Percentiles rank a stretch among this genome's conserved stretches.
These are phyloP conservation scores for Candidula unifasciata DNA, from an alignment of 2,888 invertebrate genomes.

Conservation along the genomic window DNA sequence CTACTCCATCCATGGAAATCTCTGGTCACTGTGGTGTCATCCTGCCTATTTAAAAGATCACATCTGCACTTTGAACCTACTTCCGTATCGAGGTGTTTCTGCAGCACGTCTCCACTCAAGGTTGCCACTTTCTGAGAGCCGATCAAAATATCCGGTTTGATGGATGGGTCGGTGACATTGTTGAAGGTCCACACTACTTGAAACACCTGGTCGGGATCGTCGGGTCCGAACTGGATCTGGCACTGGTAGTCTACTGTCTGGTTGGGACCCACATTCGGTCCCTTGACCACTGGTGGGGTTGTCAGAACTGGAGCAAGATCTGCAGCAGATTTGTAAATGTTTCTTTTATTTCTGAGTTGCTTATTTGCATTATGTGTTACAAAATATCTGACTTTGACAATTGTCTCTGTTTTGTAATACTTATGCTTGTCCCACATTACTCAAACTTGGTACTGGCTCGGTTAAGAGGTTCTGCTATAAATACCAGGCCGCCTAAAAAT, in stretches of 20 bases:
- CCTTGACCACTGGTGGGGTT: background rate
- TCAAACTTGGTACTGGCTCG: too few relatives aligned
- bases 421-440: too few relatives aligned
- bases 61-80: background rate
- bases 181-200: slow-evolving; percentile 1
- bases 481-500: too few relatives aligned
- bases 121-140: background rate
- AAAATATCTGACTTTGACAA: too few relatives aligned
- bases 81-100: background rate
- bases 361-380: too few relatives aligned
- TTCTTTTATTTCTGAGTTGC: too few relatives aligned
- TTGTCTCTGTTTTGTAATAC: too few relatives aligned
- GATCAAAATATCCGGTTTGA: background rate
- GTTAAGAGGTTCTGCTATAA: too few relatives aligned
- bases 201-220: slow-evolving; percentile 3
- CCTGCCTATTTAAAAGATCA: background rate
- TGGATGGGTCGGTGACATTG: background rate
- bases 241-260: background rate
- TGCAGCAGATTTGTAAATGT: background rate
- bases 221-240: background rate
- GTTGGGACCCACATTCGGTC: background rate
- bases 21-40: too few relatives aligned
- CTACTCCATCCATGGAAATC: too few relatives aligned
- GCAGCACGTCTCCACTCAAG: background rate
- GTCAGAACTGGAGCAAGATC: background rate